Conservation (phyloP, 1,140 invertebrate species). For the Ceratina calcarata region DNA sequence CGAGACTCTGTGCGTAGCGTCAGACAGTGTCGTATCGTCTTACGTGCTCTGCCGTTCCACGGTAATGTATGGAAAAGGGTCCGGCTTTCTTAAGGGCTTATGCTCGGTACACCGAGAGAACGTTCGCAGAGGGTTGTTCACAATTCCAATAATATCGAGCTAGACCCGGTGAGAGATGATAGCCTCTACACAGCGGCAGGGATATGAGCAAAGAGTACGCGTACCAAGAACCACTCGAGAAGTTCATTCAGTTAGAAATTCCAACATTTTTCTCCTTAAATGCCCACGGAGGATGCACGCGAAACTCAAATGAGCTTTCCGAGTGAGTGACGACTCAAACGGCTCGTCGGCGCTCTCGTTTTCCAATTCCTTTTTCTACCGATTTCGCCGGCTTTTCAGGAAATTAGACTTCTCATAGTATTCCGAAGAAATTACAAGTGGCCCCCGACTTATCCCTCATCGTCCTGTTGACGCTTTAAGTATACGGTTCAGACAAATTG, state of each 20-base stretch:
- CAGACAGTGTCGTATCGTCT: slow-evolving; percentile 22
- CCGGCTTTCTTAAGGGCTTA: slow-evolving; percentile 55
- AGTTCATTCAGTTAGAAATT: slow-evolving; percentile 30
- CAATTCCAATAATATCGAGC: slow-evolving; percentile 17
- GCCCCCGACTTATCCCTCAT: not conserved
- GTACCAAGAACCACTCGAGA: not conserved
- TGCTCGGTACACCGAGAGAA: not conserved
- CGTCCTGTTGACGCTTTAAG: not conserved
- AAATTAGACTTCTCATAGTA: not conserved
- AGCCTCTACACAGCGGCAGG: slow-evolving; percentile 15
- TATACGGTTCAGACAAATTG: not conserved
- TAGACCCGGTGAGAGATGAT: not conserved
- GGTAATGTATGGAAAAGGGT: slow-evolving; percentile 56
- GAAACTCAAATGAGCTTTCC: slow-evolving; percentile 8
- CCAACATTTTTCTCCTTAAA: slow-evolving; percentile 35
- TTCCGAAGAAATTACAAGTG: not conserved
- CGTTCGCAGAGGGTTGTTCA: not conserved
- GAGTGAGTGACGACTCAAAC: not conserved
- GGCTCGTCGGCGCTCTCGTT: not conserved
- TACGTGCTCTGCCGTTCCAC: slow-evolving; percentile 51
- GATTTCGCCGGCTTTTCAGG: not conserved
- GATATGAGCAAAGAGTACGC: slow-evolving; percentile 31
- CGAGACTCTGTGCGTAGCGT: slow-evolving; percentile 47
- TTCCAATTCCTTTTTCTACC: not conserved
- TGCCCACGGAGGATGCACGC: not conserved